phyloP scores from a whole-genome alignment of 2,113 vertebrate species.

The Pelusios castaneus region DNA sequence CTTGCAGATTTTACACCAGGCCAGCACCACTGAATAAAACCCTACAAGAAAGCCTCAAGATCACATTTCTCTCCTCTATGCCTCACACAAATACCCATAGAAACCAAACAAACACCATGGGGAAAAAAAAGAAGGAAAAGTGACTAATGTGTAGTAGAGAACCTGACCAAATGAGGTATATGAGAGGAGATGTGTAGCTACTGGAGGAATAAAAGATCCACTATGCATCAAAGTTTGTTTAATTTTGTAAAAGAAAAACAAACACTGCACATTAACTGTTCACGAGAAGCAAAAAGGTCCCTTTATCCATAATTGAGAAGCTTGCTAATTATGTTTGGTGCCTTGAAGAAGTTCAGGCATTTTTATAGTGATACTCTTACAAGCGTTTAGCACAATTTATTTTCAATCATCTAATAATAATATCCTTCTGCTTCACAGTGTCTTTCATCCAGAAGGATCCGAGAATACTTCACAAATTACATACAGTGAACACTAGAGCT shows the following conservation, averaged over 20 bases:
- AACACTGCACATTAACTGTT: neutral
- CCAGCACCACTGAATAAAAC: neutral
- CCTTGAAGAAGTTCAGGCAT: neutral
- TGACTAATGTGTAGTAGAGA: neutral
- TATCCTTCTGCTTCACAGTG: neutral
- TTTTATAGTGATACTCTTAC: neutral
- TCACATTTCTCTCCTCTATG: neutral
- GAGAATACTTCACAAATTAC: neutral
- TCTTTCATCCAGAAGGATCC: neutral
- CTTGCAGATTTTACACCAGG: neutral
- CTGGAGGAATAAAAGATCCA: neutral
- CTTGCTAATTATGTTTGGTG: neutral
- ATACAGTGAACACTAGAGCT: neutral
- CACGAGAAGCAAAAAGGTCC: neutral
- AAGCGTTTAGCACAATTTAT: neutral
- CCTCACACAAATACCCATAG: neutral
- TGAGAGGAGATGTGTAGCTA: neutral
- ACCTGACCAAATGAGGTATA: neutral
- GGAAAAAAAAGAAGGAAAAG: neutral
- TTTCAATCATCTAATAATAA: neutral
- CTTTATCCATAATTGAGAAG: neutral
- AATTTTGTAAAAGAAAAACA: conserved; percentile 8
- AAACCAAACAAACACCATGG: neutral
- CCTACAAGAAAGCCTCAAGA: neutral
- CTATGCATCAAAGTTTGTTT: neutral